phyloP scores from a whole-genome alignment of 2,113 vertebrate genomes.

The Ochotona curzoniae region DNA sequence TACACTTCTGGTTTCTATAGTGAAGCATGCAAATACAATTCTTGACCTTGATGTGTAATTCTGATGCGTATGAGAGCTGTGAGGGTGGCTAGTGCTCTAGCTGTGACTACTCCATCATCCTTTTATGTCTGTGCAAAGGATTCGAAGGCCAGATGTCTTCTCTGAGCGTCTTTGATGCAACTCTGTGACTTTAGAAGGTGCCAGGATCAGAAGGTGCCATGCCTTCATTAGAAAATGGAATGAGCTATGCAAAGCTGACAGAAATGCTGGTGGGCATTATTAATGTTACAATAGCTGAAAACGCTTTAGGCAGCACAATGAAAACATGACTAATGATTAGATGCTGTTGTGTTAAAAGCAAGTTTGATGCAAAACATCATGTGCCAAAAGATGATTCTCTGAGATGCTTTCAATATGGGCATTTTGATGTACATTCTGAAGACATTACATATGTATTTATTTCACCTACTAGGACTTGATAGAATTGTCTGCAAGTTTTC shows the following conservation, averaged over 20 bases:
- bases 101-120: background rate
- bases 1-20: background rate
- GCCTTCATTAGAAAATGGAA: slow-evolving; percentile 7
- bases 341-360: slow-evolving; percentile 33
- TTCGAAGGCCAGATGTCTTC: background rate
- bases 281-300: slow-evolving; percentile 10
- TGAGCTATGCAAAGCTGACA: background rate
- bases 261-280: slow-evolving; percentile 20
- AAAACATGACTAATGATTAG: slow-evolving; percentile 28
- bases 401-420: slow-evolving; percentile 33
- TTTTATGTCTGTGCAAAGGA: background rate
- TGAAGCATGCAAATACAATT: background rate
- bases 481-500: background rate
- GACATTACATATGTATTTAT: background rate
- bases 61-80: background rate
- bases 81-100: background rate
- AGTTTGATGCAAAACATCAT: background rate
- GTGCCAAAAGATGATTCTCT: background rate
- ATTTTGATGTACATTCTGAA: slow-evolving; percentile 35
- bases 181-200: background rate
- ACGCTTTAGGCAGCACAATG: background rate
- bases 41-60: background rate
- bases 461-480: slow-evolving; percentile 41
- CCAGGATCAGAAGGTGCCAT: background rate
- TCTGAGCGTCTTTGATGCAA: background rate